A percentile compares a stretch with the other conserved stretches of the same genome.
Conservation (phyloP, 1,140 invertebrate species). For the Brachionus rotundiformis region DNA sequence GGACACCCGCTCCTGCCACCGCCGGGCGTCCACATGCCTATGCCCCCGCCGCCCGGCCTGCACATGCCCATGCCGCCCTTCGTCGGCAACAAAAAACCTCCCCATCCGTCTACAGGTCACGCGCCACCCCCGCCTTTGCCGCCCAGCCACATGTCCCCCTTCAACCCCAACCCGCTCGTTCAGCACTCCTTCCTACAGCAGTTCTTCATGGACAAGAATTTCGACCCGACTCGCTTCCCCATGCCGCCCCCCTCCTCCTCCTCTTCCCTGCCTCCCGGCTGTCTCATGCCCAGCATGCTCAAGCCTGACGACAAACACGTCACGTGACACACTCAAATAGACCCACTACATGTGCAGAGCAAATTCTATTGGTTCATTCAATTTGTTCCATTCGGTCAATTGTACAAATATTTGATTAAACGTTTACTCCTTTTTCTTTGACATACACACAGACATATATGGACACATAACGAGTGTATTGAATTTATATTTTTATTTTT, state of each 20-base stretch:
- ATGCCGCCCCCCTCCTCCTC: not conserved
- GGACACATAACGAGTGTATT: too few relatives aligned
- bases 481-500: not conserved
- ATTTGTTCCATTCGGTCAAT: not conserved
- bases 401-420: not conserved
- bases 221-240: not conserved
- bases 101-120: not conserved
- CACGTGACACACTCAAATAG: not conserved
- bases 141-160: not conserved
- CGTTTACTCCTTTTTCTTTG: too few relatives aligned
- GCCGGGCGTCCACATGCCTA: not conserved
- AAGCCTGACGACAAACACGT: constrained; percentile 14
- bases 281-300: not conserved
- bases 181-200: constrained; percentile 31
- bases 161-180: not conserved
- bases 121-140: not conserved
- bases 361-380: not conserved
- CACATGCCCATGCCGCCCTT: not conserved
- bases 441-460: too few relatives aligned
- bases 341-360: not conserved
- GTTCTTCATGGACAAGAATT: constrained; percentile 14
- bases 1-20: not conserved
- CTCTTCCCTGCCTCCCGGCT: not conserved
- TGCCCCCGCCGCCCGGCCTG: not conserved
- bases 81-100: not conserved